A percentile compares a stretch with the other conserved stretches of the same genome.
Conservation (phyloP, 2,113 vertebrate genomes). For the Ophthalmolycus amberensis region DNA sequence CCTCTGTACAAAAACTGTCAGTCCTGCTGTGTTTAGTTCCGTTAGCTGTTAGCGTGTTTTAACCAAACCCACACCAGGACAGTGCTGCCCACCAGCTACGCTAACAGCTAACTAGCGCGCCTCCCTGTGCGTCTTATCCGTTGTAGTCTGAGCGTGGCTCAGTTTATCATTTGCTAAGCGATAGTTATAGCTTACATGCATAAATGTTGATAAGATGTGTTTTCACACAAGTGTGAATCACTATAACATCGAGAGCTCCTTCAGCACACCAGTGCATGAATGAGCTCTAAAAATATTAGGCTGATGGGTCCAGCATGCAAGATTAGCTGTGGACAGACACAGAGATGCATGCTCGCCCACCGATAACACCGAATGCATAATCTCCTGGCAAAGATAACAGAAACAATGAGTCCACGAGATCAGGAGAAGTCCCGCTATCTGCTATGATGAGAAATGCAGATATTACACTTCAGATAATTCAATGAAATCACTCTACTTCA, state of each 20-base stretch:
- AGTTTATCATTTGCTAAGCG: not conserved
- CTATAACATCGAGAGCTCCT: not conserved
- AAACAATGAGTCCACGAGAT: not conserved
- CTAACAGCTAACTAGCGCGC: not conserved
- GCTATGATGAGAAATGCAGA: not conserved
- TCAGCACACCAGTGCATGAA: not conserved
- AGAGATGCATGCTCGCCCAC: no score
- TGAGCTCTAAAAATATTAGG: not conserved
- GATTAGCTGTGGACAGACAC: not conserved
- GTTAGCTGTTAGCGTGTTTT: not conserved
- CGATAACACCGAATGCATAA: not conserved
- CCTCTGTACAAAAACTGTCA: no score
- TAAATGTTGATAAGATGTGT: not conserved
- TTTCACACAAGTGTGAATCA: not conserved
- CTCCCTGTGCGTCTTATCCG: not conserved
- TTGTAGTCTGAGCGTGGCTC: not conserved
- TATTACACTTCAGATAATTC: constrained; percentile 13
- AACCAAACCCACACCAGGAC: not conserved
- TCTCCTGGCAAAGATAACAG: not conserved
- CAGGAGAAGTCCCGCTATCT: not conserved
- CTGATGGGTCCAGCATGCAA: not conserved
- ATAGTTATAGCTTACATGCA: not conserved
- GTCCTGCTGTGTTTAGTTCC: not conserved
- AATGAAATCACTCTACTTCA: constrained; percentile 17
- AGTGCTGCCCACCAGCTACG: not conserved